Percentiles rank a stretch among this genome's conserved stretches.
phyloP scores from a whole-genome alignment of 2,888 invertebrate genomes.

The Nephrotoma guestfalica region DNA sequence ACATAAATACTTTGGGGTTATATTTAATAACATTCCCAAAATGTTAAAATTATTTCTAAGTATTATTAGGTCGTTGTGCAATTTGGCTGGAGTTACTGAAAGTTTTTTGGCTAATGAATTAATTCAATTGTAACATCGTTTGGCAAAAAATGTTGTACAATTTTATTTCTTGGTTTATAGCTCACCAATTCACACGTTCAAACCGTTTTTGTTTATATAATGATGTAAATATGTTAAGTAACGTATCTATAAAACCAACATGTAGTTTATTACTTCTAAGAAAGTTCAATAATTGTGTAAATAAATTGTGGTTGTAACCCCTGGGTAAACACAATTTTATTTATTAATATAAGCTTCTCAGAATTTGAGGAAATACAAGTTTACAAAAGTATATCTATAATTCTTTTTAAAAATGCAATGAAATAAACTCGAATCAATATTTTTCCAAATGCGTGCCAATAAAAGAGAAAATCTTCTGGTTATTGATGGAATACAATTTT shows the following conservation, averaged over 20 bases:
- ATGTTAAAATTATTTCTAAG: background rate
- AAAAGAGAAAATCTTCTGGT: no score
- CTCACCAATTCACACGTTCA: background rate
- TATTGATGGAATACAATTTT: no score
- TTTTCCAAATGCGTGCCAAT: no score
- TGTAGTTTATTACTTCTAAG: background rate
- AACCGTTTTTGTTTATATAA: background rate
- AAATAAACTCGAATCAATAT: no score
- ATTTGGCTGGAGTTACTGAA: background rate
- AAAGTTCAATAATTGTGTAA: background rate
- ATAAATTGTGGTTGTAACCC: background rate
- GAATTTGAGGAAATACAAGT: no score
- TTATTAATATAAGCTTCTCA: no score
- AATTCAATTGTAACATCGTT: background rate
- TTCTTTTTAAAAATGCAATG: no score
- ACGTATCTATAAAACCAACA: background rate
- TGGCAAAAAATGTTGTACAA: background rate
- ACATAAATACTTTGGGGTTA: background rate
- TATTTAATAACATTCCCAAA: background rate
- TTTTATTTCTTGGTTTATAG: no score
- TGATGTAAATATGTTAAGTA: background rate
- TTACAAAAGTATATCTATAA: no score
- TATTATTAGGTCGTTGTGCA: background rate
- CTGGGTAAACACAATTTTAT: no score
- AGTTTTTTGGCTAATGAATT: background rate